phyloP scores from a whole-genome alignment of 2,888 invertebrate genomes.

The Allygus modestus region DNA sequence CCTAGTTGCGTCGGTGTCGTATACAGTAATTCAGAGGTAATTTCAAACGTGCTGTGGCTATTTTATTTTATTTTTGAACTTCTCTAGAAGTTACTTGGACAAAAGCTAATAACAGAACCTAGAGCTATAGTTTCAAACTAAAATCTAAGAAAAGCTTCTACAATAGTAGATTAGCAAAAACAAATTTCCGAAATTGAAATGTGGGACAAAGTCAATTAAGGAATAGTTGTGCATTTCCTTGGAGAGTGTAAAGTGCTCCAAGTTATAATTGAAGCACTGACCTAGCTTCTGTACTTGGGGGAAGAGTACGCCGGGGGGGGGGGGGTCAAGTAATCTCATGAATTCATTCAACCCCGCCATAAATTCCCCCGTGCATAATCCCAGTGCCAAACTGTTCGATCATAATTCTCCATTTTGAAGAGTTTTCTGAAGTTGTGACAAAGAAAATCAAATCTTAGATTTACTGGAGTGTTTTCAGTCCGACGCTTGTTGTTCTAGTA shows the following conservation, averaged over 20 bases:
- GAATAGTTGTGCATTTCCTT: conserved; percentile 43
- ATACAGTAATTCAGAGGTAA: too few relatives aligned
- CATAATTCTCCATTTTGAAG: conserved; percentile 23
- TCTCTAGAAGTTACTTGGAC: too few relatives aligned
- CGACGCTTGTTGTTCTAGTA: too few relatives aligned
- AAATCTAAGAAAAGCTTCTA: neutral
- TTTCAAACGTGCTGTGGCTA: too few relatives aligned
- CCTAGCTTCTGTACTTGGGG: conserved; percentile 1
- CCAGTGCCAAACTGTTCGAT: conserved; percentile 33
- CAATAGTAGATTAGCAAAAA: neutral
- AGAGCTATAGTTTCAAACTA: too few relatives aligned
- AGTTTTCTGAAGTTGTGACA: neutral
- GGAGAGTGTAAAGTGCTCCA: conserved; percentile 35
- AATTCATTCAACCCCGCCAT: conserved; percentile 27
- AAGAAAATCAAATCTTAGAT: neutral
- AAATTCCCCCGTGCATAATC: conserved; percentile 32
- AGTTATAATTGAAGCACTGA: conserved; percentile 45
- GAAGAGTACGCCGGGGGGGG: neutral
- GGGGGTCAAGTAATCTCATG: conserved; percentile 38
- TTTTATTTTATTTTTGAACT: too few relatives aligned
- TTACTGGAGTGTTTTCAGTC: conserved; percentile 14
- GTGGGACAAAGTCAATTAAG: conserved; percentile 36
- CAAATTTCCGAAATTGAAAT: conserved; percentile 4
- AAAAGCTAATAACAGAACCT: too few relatives aligned
- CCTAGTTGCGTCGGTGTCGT: too few relatives aligned